Percentiles rank a stretch among this genome's conserved stretches.
Conservation (phyloP, 2,113 vertebrate genomes). For the Halcyon malimbica region DNA sequence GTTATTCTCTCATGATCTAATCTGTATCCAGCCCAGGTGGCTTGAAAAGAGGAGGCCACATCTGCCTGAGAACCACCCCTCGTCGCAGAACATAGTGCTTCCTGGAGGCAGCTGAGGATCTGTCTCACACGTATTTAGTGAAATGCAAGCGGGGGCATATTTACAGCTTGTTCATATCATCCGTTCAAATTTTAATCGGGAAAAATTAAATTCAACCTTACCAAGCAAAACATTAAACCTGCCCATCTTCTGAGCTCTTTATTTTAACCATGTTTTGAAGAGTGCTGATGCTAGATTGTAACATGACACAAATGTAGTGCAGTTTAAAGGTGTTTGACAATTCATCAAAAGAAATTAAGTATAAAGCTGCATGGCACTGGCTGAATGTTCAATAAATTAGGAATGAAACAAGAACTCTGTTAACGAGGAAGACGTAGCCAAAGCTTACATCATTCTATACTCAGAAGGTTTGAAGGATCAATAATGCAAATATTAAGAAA, state of each 20-base stretch:
- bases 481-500: slow-evolving; percentile 19
- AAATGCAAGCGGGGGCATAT: background rate
- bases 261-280: slow-evolving; percentile 12
- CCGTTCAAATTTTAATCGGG: background rate
- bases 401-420: background rate
- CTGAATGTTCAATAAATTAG: slow-evolving; percentile 56
- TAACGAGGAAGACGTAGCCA: slow-evolving; percentile 10
- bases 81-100: rapidly evolving
- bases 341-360: slow-evolving; percentile 44
- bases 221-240: slow-evolving; percentile 16
- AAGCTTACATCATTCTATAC: slow-evolving; percentile 10
- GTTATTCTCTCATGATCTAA: background rate
- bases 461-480: slow-evolving; percentile 28
- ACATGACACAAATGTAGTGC: background rate
- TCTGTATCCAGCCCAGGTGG: background rate
- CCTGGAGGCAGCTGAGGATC: background rate
- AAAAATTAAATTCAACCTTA: slow-evolving; percentile 34
- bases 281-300: slow-evolving; percentile 12
- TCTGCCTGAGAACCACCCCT: background rate
- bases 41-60: background rate
- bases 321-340: slow-evolving; percentile 1
- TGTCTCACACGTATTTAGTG: background rate
- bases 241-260: background rate
- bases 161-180: background rate
- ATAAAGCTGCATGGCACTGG: slow-evolving; percentile 11